Percentiles rank a stretch among this genome's conserved stretches.
phyloP scores from a whole-genome alignment of 2,113 vertebrate genomes.

The Delphinapterus leucas region DNA sequence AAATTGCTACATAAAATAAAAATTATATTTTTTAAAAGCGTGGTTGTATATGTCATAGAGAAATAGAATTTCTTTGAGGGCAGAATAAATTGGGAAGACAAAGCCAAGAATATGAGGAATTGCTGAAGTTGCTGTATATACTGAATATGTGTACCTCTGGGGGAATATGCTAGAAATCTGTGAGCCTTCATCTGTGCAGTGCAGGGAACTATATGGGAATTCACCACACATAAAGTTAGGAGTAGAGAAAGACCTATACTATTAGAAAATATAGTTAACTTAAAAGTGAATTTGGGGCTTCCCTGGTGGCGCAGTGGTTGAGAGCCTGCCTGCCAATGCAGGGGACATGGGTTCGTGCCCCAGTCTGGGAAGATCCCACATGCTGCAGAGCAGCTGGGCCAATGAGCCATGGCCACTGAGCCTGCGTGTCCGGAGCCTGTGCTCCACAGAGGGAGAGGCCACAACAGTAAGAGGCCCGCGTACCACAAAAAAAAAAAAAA shows the following conservation, averaged over 20 bases:
- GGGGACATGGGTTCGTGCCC: too few relatives aligned
- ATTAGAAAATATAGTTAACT: not conserved
- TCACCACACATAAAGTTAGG: not conserved
- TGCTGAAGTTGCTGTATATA: not conserved
- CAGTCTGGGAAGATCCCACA: too few relatives aligned
- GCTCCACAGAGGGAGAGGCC: too few relatives aligned
- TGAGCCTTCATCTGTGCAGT: rapidly evolving
- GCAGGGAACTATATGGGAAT: not conserved
- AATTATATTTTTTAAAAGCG: not conserved
- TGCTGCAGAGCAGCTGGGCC: too few relatives aligned
- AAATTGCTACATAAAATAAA: not conserved
- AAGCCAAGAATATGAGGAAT: not conserved
- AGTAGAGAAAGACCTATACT: not conserved
- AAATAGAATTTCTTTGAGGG: not conserved
- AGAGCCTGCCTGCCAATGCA: too few relatives aligned
- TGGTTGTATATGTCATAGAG: not conserved
- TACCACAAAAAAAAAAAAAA: too few relatives aligned
- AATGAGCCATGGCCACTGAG: too few relatives aligned
- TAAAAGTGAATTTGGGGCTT: not conserved
- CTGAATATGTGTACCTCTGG: not conserved
- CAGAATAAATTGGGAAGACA: not conserved
- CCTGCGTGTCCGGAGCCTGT: too few relatives aligned
- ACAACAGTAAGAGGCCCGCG: too few relatives aligned
- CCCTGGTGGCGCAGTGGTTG: too few relatives aligned
- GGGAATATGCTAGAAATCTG: not conserved